Conservation (phyloP, 2,113 vertebrate genomes). For the Mus pahari region DNA sequence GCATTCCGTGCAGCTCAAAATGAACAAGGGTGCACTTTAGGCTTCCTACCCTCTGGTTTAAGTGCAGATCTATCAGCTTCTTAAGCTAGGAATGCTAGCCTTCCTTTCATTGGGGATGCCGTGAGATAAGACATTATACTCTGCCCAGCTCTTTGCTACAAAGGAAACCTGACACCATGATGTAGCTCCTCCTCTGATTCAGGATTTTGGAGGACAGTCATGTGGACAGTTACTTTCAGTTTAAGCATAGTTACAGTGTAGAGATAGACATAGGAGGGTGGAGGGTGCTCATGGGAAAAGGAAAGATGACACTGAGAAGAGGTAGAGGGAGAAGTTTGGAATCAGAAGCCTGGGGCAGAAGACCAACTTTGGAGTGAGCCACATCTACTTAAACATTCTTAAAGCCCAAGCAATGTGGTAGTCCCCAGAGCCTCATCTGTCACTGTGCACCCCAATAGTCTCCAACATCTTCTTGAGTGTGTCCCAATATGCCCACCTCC, state of each 20-base stretch:
- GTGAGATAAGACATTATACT: not conserved
- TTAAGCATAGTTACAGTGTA: not conserved
- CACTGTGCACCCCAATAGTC: not conserved
- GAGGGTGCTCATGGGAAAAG: not conserved
- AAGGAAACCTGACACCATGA: not conserved
- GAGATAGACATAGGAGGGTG: not conserved
- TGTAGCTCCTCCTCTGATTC: not conserved
- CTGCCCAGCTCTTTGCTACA: not conserved
- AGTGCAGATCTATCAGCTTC: not conserved
- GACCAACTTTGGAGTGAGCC: not conserved
- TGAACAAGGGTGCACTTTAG: not conserved
- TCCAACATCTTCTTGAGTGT: fast-evolving
- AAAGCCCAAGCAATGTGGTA: not conserved
- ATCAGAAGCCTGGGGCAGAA: not conserved
- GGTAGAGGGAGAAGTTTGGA: not conserved
- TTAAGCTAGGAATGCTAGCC: not conserved
- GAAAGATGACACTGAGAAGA: not conserved
- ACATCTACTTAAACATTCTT: not conserved
- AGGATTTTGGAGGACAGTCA: not conserved
- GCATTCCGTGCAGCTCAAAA: not conserved
- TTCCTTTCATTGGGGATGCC: not conserved
- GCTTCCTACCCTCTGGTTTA: not conserved
- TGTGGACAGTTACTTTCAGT: not conserved
- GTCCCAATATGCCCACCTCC: not conserved
- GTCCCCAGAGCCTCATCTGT: not conserved